Percentiles rank a stretch among this genome's conserved stretches.
Evolutionary conservation across 1,140 invertebrate genomes (phyloP).

Genomic region (Drosophila eugracilis): DNA sequence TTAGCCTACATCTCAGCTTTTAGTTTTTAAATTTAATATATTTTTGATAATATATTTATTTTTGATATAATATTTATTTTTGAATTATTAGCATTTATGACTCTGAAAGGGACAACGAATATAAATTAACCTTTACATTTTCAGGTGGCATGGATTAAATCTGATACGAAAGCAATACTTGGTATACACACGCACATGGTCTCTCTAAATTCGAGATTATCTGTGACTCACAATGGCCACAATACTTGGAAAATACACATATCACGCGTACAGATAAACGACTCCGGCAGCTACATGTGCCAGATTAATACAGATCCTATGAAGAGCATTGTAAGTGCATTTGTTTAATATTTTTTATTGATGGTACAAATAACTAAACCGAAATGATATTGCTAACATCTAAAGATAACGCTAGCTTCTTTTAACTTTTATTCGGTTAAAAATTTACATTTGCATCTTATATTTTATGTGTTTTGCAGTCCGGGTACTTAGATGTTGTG

Average conservation of each 20-base stretch:
- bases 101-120: no score
- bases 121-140: no score
- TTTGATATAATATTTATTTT: no score
- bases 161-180: conserved; percentile 94
- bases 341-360: background rate
- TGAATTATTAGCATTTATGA: no score
- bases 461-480: conserved; percentile 85
- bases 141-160: conserved; percentile 96
- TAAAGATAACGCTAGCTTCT: no score
- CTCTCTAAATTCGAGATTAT: conserved; percentile 92
- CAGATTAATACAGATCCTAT: conserved; percentile 97
- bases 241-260: conserved; percentile 96
- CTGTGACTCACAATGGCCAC: conserved; percentile 95
- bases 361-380: no score
- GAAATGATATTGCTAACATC: no score
- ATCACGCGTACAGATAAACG: conserved; percentile 94
- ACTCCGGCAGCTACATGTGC: conserved; percentile 95
- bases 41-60: no score
- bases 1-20: no score
- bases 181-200: conserved; percentile 96
- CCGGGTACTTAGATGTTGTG: conserved; percentile 92
- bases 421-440: no score
- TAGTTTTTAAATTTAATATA: no score
- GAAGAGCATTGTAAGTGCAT: conserved; percentile 91
- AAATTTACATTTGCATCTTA: background rate